A percentile compares a stretch with the other conserved stretches of the same genome.
phyloP scores from a whole-genome alignment of 1,140 invertebrate genomes.

The Laodelphax striatellus region DNA sequence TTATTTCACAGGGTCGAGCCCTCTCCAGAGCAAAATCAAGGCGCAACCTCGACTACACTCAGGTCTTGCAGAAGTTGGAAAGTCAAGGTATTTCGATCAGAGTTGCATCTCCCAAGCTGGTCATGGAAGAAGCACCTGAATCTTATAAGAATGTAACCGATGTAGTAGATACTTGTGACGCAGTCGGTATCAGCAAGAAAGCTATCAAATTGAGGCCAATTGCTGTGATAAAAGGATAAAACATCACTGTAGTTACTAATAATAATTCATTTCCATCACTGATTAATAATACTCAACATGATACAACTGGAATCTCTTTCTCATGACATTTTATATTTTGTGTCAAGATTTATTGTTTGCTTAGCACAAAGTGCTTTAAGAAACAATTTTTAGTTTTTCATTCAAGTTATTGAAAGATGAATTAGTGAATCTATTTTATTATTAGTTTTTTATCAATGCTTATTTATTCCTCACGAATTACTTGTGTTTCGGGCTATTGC shows the following conservation, averaged over 20 bases:
- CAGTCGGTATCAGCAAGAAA: conserved; percentile 94
- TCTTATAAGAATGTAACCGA: conserved; percentile 99
- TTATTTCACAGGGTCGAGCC: conserved; percentile 68
- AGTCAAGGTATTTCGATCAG: conserved; percentile 92
- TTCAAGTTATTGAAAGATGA: too few species aligned
- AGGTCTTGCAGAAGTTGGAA: conserved; percentile 68
- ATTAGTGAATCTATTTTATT: too few species aligned
- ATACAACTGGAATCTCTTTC: neutral
- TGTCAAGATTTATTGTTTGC: neutral
- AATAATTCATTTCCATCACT: neutral
- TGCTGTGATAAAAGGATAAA: conserved; percentile 95
- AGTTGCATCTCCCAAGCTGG: conserved; percentile 96
- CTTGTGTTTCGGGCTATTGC: too few species aligned
- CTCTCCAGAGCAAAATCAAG: conserved; percentile 94
- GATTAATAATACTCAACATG: neutral
- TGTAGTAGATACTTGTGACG: conserved; percentile 97
- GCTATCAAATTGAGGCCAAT: conserved; percentile 95
- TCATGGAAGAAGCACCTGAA: conserved; percentile 99
- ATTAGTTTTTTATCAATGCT: too few species aligned
- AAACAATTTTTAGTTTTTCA: too few species aligned
- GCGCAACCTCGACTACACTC: conserved; percentile 85
- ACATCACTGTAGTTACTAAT: neutral
- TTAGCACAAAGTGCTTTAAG: too few species aligned
- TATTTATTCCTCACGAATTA: too few species aligned
- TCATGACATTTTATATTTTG: neutral